Percentiles rank a stretch among this genome's conserved stretches.
phyloP scores from a whole-genome alignment of 2,113 vertebrate species.

The Morphnarchus princeps region DNA sequence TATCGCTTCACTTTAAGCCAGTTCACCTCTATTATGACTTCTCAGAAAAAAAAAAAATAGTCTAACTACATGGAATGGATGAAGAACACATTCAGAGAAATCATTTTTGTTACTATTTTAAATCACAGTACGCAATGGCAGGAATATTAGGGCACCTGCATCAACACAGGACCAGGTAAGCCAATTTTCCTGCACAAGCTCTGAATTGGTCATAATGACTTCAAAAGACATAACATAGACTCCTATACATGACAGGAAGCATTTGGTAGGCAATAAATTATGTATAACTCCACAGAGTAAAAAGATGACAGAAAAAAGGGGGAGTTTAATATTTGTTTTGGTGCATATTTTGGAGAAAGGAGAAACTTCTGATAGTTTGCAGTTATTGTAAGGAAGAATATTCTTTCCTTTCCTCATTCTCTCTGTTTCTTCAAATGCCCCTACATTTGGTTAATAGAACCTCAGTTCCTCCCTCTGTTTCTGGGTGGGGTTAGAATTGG shows the following conservation, averaged over 20 bases:
- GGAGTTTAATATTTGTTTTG: background rate
- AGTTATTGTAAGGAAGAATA: background rate
- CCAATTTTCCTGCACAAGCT: background rate
- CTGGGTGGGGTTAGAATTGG: background rate
- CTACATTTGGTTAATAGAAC: background rate
- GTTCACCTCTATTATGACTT: background rate
- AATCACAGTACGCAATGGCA: background rate
- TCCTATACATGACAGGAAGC: background rate
- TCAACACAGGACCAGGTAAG: background rate
- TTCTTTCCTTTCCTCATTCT: background rate
- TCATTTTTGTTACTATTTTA: background rate
- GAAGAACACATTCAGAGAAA: background rate
- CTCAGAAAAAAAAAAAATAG: background rate
- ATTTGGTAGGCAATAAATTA: background rate
- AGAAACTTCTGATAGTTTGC: background rate
- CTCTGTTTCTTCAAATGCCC: background rate
- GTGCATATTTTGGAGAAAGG: background rate
- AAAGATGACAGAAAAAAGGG: background rate
- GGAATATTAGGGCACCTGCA: background rate
- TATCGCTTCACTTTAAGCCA: background rate
- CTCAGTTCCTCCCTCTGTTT: background rate
- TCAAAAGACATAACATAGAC: background rate
- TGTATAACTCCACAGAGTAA: background rate
- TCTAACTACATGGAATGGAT: background rate
- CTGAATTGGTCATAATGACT: background rate